Base-by-base conservation (phyloP, 2,888 invertebrate species). In the Danaus chrysippus region DNA sequence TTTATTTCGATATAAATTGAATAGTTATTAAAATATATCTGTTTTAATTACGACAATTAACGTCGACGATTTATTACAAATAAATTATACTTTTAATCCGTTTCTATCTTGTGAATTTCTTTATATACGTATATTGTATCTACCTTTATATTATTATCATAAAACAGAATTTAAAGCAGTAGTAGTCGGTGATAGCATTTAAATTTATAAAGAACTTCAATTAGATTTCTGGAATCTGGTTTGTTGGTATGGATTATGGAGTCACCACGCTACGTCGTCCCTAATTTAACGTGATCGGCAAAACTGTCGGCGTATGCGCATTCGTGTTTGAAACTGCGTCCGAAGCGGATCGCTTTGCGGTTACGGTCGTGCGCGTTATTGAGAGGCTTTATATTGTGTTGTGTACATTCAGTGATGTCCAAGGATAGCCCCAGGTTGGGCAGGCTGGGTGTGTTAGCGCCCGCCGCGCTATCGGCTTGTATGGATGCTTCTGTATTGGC, bases 271-370 rank as follows among this genome's bases (percentile, higher is more conserved):
- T 17, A 49, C 53, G 62, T 56, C 65, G 69, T 60, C 59, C 63
- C 63, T 49, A 17, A 17, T 49, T 49, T 49, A 49, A 17, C 11
- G 17, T 17, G 49, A 49, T 10, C 49, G 46, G 64, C 56, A 60
- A 55, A 63, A 34, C 53, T 56, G 42, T 63, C 67, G 64, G 67
- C 66, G 68, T 65, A 46, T 65, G 70, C 77, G 76, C 88, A 88
- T 82, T 88, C 81, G 76, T 72, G 76, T 76, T 65, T 67, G 68
- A 73, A 70, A 72, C 78, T 68, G 83, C 85, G 86, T 79, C 83
- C 89, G 87, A 88, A 87, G 86, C 88, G 83, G 88, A 84, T 85
- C 87, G 87, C 84, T 76, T 63, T 68, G 82, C 86, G 87, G 84
- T 86, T 74, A 75, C 79, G 87, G 86, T 87, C 87, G 86, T 79